These are phyloP conservation scores for Pedicia rivosa DNA, from an alignment of 2,888 invertebrate genomes.

Conservation along the genomic window DNA sequence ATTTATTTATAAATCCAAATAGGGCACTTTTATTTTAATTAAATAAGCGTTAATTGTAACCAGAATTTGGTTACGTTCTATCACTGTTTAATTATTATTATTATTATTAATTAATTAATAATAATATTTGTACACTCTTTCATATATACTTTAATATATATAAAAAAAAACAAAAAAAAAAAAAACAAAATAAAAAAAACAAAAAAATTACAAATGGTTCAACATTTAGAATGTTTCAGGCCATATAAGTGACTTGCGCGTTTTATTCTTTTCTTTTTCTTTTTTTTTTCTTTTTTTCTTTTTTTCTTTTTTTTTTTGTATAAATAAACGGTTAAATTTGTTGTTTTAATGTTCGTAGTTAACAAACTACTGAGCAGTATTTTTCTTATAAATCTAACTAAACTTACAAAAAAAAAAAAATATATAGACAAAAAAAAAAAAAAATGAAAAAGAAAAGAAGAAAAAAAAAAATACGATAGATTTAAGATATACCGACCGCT, in stretches of 20 bases:
- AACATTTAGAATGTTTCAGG: no score
- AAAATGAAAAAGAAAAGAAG: not conserved
- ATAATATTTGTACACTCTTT: no score
- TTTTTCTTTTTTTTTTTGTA: constrained; percentile 1
- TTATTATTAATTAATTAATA: no score
- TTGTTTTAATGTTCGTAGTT: constrained; percentile 5
- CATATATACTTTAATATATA: no score
- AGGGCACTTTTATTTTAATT: not conserved
- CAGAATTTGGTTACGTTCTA: no score
- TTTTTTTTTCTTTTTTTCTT: not conserved
- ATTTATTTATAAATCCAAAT: not conserved
- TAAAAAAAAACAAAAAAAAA: not conserved
- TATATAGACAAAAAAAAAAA: no score
- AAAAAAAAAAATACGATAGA: no score
- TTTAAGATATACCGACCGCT: no score
- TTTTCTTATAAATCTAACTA: not conserved
- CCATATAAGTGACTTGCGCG: no score
- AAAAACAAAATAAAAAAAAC: not conserved
- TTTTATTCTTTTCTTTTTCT: not conserved
- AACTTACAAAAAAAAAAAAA: not conserved
- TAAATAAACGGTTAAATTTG: no score
- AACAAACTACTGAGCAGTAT: constrained; percentile 1
- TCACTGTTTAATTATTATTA: no score
- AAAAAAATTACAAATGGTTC: not conserved
- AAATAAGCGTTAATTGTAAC: no score